phyloP scores from a whole-genome alignment of 37 sponge, comb jelly and placozoan genomes.

The Theonella swinhoei region DNA sequence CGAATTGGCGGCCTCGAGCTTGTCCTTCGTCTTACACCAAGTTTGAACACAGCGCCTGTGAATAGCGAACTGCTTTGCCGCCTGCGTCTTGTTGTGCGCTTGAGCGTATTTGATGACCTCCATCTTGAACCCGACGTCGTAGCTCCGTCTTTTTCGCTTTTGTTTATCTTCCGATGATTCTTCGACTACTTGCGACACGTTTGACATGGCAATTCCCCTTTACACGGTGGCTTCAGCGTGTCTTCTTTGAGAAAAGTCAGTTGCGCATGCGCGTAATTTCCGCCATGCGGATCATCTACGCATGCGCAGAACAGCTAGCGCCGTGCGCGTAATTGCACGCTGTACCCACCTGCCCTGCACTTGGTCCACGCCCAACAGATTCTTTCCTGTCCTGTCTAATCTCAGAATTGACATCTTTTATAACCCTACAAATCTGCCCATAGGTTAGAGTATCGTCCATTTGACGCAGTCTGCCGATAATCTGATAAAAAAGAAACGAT shows the following conservation, averaged over 20 bases:
- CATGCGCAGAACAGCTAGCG: not conserved
- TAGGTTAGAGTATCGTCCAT: conserved; percentile 32
- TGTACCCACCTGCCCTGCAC: not conserved
- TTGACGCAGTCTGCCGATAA: conserved; percentile 1
- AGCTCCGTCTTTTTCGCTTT: not conserved
- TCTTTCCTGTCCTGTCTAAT: conserved; percentile 33
- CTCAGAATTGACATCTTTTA: conserved; percentile 54
- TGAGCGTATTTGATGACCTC: conserved; percentile 16
- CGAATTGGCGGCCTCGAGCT: not conserved
- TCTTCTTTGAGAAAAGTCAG: not conserved
- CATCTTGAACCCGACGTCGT: conserved; percentile 36
- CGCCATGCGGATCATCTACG: not conserved
- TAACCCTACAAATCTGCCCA: conserved; percentile 43
- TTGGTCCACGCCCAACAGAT: not conserved
- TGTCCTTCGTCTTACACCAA: not conserved
- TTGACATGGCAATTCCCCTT: too few species aligned
- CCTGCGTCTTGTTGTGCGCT: conserved; percentile 1
- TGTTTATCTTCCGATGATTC: not conserved
- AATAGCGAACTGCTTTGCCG: not conserved
- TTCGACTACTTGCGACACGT: not conserved
- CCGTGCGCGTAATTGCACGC: not conserved
- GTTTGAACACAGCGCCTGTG: not conserved
- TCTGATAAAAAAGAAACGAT: not conserved
- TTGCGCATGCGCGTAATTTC: not conserved
- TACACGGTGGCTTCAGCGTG: not conserved